These are phyloP conservation scores for Zalophus californianus DNA, from an alignment of 2,797 vertebrate genomes.

Conservation along the genomic window DNA sequence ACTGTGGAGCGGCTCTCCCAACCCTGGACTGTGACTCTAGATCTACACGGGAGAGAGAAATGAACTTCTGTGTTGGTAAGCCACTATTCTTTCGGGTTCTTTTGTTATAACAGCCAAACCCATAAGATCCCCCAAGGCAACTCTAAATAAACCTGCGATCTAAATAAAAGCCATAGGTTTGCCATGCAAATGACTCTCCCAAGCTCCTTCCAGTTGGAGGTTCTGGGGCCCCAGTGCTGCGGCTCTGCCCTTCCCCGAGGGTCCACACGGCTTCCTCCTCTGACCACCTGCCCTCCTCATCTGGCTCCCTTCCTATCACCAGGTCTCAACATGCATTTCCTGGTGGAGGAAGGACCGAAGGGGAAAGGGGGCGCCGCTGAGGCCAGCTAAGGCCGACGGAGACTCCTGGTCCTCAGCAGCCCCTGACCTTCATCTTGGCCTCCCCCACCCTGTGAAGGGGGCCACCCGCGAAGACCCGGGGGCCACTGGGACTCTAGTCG, in stretches of 20 bases:
- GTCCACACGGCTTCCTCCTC: constrained; percentile 37
- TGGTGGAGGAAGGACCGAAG: background rate
- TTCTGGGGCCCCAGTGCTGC: constrained; percentile 63
- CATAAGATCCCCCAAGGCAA: background rate
- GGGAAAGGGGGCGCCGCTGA: background rate
- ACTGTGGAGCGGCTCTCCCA: background rate
- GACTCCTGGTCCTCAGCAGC: background rate
- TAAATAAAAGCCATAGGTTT: background rate
- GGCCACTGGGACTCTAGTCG: background rate
- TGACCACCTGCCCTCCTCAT: background rate
- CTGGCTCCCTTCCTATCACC: background rate
- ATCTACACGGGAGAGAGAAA: background rate
- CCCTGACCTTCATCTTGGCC: background rate
- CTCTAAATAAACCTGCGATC: background rate
- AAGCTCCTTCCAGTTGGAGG: background rate
- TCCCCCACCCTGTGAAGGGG: background rate
- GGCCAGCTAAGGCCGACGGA: background rate
- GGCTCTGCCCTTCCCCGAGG: background rate
- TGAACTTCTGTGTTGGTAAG: background rate
- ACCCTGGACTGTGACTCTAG: background rate
- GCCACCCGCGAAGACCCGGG: background rate
- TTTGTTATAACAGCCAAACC: background rate
- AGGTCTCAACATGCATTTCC: background rate
- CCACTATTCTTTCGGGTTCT: background rate
- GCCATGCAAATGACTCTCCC: background rate